Conservation (phyloP, 1,140 invertebrate genomes). For the Bradysia coprophila region DNA sequence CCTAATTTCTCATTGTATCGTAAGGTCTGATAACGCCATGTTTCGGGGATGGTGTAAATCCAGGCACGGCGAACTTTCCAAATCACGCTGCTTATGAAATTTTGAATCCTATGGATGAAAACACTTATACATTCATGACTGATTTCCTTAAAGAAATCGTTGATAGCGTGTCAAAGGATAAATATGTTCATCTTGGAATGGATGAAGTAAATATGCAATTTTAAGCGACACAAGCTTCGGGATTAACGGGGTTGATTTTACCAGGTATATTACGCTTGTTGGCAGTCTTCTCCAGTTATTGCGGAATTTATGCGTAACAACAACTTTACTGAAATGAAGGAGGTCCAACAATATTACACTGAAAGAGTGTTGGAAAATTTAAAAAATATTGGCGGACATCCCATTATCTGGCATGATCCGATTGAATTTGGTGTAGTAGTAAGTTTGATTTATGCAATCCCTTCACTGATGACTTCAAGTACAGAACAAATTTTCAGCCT, state of each 20-base stretch:
- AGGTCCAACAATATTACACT: no score
- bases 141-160: not conserved
- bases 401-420: not conserved
- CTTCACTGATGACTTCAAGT: no score
- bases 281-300: no score
- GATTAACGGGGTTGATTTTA: no score
- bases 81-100: no score
- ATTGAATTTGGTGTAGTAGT: no score
- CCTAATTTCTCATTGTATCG: no score
- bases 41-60: slow-evolving; percentile 3
- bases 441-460: no score
- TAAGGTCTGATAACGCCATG: not conserved
- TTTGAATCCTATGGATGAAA: slow-evolving; percentile 5
- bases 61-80: no score
- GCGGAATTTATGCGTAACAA: no score
- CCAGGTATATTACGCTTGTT: no score
- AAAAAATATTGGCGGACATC: not conserved
- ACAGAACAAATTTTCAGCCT: no score
- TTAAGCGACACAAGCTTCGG: not conserved
- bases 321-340: not conserved
- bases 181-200: not conserved
- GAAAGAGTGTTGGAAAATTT: not conserved
- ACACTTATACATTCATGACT: slow-evolving; percentile 2
- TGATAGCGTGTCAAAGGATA: not conserved
- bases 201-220: not conserved